phyloP scores from a whole-genome alignment of 2,797 vertebrate genomes.

The Enteromius unitaeniatus region DNA sequence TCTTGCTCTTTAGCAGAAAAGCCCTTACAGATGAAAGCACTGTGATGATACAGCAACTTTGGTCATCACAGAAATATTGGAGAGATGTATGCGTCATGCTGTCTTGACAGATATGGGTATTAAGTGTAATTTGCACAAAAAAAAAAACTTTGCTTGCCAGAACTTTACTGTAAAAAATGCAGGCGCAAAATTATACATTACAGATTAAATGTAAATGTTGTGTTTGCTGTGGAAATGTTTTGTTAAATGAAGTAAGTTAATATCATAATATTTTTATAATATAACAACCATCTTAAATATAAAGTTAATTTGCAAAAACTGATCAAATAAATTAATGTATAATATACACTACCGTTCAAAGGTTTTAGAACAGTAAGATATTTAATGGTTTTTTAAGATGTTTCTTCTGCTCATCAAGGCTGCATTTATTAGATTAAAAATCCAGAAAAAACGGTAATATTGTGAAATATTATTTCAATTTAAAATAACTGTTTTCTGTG shows the following conservation, averaged over 20 bases:
- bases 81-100: neutral
- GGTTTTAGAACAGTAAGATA: too few relatives aligned
- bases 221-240: too few relatives aligned
- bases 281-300: neutral
- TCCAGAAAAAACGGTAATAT: too few relatives aligned
- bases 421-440: too few relatives aligned
- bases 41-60: neutral
- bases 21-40: neutral
- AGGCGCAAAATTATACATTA: neutral
- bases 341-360: too few relatives aligned
- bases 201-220: neutral
- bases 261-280: too few relatives aligned
- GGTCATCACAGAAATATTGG: neutral
- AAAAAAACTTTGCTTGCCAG: neutral
- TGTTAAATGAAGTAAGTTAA: neutral
- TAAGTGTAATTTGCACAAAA: neutral
- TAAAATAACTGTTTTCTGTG: too few relatives aligned
- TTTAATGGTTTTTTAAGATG: too few relatives aligned
- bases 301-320: too few relatives aligned
- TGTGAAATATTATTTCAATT: too few relatives aligned
- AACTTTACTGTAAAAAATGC: neutral
- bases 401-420: too few relatives aligned
- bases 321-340: too few relatives aligned
- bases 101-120: neutral
- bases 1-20: constrained; percentile 2